Percentiles rank a stretch among this genome's conserved stretches.
Conservation (phyloP, 2,797 vertebrate genomes). For the Pelobates cultripes region DNA sequence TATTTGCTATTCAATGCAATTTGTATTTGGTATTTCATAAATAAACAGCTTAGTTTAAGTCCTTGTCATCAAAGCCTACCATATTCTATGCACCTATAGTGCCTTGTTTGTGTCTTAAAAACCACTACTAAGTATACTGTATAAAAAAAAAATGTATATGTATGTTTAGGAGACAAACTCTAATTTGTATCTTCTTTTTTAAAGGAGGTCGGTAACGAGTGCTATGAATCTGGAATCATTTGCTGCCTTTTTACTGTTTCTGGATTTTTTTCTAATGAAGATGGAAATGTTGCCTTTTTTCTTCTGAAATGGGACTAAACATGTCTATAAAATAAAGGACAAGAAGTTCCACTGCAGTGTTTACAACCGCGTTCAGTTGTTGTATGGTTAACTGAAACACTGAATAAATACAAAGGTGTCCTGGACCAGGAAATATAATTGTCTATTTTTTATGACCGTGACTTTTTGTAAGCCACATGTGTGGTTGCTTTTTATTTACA, state of each 20-base stretch:
- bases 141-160: too few relatives aligned
- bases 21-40: too few relatives aligned
- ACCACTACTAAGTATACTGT: too few relatives aligned
- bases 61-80: too few relatives aligned
- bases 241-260: background rate
- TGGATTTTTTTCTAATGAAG: background rate
- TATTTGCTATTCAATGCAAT: too few relatives aligned
- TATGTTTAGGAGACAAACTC: too few relatives aligned
- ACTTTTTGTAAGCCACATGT: background rate
- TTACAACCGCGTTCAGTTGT: background rate
- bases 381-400: background rate
- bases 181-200: background rate
- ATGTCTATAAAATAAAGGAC: background rate
- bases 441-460: background rate
- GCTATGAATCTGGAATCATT: background rate
- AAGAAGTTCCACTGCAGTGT: background rate
- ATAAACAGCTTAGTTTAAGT: too few relatives aligned
- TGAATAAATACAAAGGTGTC: background rate
- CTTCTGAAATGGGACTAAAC: conserved; percentile 4
- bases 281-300: conserved; percentile 3
- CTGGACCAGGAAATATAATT: background rate
- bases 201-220: conserved; percentile 36
- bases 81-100: too few relatives aligned
- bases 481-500: background rate
- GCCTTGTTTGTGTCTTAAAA: too few relatives aligned